Percentiles rank a stretch among this genome's conserved stretches.
phyloP scores from a whole-genome alignment of 2,113 vertebrate genomes.

The Calonectris borealis region DNA sequence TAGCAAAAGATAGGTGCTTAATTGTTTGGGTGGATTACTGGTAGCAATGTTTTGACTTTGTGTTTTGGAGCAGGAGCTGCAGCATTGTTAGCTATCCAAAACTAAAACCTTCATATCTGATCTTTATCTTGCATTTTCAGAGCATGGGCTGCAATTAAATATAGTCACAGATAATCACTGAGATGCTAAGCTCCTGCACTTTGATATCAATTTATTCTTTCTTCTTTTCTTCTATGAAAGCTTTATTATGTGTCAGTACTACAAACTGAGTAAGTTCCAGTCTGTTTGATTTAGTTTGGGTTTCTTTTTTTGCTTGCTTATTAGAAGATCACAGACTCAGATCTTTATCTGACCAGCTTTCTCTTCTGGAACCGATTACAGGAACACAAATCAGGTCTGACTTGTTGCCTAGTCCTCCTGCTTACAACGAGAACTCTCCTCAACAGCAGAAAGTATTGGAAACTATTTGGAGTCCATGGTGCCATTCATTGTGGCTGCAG shows the following conservation, averaged over 20 bases:
- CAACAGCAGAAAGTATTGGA: not conserved
- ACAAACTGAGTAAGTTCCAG: not conserved
- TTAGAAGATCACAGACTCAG: not conserved
- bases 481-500: not conserved
- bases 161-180: not conserved
- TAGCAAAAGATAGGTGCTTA: not conserved
- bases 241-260: not conserved
- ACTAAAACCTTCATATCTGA: not conserved
- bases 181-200: not conserved
- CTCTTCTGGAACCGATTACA: not conserved
- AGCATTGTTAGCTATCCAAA: not conserved
- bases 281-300: not conserved
- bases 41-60: not conserved
- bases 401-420: not conserved
- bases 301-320: not conserved
- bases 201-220: not conserved
- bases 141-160: not conserved
- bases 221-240: not conserved
- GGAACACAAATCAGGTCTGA: not conserved
- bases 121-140: not conserved
- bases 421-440: not conserved
- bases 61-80: not conserved
- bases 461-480: not conserved
- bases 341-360: not conserved
- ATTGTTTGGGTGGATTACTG: not conserved